phyloP scores from a whole-genome alignment of 2,888 invertebrate species.

The Thumatha senex region DNA sequence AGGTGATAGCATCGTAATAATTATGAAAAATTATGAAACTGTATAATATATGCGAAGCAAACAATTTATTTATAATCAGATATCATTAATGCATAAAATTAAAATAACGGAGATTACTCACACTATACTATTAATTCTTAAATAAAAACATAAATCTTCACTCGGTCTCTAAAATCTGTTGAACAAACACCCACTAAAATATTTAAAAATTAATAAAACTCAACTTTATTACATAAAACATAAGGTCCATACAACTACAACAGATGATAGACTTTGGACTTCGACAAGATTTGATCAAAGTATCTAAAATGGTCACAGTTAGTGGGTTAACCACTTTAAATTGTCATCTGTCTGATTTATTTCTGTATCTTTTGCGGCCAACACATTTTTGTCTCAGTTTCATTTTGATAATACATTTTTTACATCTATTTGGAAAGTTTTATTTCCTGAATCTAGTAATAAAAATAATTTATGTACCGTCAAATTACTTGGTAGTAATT shows the following conservation, averaged over 20 bases:
- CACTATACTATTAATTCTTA: conserved; percentile 75
- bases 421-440: conserved; percentile 43
- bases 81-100: conserved; percentile 72
- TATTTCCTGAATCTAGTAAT: conserved; percentile 42
- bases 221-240: conserved; percentile 44
- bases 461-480: conserved; percentile 34
- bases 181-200: conserved; percentile 77
- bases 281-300: conserved; percentile 82
- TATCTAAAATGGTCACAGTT: conserved; percentile 84
- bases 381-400: conserved; percentile 73
- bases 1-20: conserved; percentile 43
- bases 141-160: conserved; percentile 82
- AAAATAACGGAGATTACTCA: conserved; percentile 78
- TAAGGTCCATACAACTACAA: conserved; percentile 43
- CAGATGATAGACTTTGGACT: conserved; percentile 56
- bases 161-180: conserved; percentile 69
- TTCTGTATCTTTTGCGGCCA: conserved; percentile 79
- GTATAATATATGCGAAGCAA: conserved; percentile 37
- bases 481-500: conserved; percentile 15
- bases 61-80: conserved; percentile 49
- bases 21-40: conserved; percentile 36
- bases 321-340: conserved; percentile 85
- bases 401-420: conserved; percentile 43
- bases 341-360: conserved; percentile 84
- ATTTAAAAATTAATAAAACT: conserved; percentile 45